A percentile compares a stretch with the other conserved stretches of the same genome.
Evolutionary conservation across 2,797 vertebrate species (phyloP).

Genomic region (Kryptolebias ocellatus): DNA sequence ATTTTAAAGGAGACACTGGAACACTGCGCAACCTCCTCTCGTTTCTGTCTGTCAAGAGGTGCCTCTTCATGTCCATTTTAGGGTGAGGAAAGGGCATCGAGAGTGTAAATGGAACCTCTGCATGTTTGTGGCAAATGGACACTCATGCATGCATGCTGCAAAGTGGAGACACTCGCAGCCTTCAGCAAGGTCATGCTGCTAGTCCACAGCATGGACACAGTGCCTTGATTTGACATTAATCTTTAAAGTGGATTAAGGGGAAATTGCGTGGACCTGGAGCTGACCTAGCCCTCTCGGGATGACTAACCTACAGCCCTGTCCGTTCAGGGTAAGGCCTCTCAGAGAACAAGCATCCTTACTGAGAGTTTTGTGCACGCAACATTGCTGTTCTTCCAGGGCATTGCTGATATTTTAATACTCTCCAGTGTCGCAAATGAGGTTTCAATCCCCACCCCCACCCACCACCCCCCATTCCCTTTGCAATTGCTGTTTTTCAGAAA

Average conservation of each 20-base stretch:
- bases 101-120: constrained; percentile 7
- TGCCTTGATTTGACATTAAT: constrained; percentile 69
- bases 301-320: constrained; percentile 39
- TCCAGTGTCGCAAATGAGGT: constrained; percentile 22
- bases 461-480: constrained; percentile 1
- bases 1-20: constrained; percentile 11
- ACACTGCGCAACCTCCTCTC: background rate
- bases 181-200: constrained; percentile 40
- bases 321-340: constrained; percentile 33
- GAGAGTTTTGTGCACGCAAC: constrained; percentile 45
- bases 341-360: constrained; percentile 45
- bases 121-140: constrained; percentile 14
- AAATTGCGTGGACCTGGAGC: constrained; percentile 51
- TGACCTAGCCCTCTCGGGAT: constrained; percentile 51
- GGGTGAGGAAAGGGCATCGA: constrained; percentile 13
- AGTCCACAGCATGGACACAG: constrained; percentile 51
- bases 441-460: constrained; percentile 4
- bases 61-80: constrained; percentile 1
- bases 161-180: constrained; percentile 20
- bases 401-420: constrained; percentile 32
- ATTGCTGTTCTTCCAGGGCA: constrained; percentile 28
- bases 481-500: constrained; percentile 36
- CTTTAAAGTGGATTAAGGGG: constrained; percentile 64
- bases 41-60: constrained; percentile 14
- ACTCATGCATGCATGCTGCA: constrained; percentile 7